Evolutionary conservation across 2,888 invertebrate genomes (phyloP), one percentile per base, ranked within the genome.

Genomic region (Tortricodes alternella): DNA sequence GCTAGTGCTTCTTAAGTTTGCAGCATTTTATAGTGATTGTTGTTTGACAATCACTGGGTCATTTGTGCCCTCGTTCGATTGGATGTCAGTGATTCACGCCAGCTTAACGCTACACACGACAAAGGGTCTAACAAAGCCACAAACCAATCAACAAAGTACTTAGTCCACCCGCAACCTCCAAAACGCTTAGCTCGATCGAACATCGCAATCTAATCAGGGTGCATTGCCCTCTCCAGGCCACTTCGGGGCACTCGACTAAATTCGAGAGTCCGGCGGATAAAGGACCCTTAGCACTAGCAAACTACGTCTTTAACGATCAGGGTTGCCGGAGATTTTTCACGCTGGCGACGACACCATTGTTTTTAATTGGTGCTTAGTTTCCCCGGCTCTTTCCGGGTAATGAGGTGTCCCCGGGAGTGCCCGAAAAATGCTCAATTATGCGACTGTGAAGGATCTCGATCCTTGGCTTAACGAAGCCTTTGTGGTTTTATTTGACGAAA

Each of bases 341-440:
- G 63, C 51, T 60, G 29, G 46, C 52, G 57, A 62, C 53, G 62
- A 46, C 52, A 52, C 74, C 76, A 78, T 79, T 78, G 77, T 80
- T 80, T 81, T 83, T 81, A 84, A 83, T 84, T 81, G 80, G 74
- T 73, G 73, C 80, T 81, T 77, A 74, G 76, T 76, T 79, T 73
- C 73, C 69, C 72, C 64, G 71, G 53, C 65, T 66, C 68, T 75
- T 71, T 66, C 62, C 64, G 68, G 60, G 68, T 76, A 78, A 79
- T 74, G 73, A 74, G 72, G 75, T 73, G 70, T 66, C 70, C 58
- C 48, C 13, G 41, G 18, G 46, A 46, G 41, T 55, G 53, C 38
- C 44, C 49, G 56, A 56, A 67, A 67, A 65, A 64, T 62, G 62
- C 60, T 63, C 52, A 58, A 53, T 58, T 61, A 61, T 41, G 38